A percentile compares a stretch with the other conserved stretches of the same genome.
Evolutionary conservation across 2,113 vertebrate species (phyloP).

Genomic region (Xenus cinereus): DNA sequence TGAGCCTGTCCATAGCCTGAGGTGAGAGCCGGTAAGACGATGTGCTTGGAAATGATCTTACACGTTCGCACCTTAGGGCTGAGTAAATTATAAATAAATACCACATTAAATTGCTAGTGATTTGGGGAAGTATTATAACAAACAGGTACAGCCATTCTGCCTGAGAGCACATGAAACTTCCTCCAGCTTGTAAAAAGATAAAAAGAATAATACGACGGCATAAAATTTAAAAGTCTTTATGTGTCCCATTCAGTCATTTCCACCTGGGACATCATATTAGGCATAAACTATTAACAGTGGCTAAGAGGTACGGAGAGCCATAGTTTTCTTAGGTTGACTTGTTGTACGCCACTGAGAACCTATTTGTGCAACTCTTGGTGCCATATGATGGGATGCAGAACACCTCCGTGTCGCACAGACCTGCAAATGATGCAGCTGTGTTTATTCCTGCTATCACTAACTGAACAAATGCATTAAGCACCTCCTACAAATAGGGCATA

Average conservation of each 20-base stretch:
- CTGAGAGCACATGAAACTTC: background rate
- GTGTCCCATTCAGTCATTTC: background rate
- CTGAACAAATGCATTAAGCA: background rate
- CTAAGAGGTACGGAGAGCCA: background rate
- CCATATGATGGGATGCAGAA: background rate
- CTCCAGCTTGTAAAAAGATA: background rate
- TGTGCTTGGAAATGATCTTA: background rate
- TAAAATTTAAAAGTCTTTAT: background rate
- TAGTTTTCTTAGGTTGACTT: background rate
- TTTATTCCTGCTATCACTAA: background rate
- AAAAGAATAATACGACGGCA: background rate
- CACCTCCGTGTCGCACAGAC: accelerated
- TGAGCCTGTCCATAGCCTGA: background rate
- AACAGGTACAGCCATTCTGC: background rate
- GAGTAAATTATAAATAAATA: background rate
- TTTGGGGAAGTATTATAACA: background rate
- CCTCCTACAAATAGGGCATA: background rate
- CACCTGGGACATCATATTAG: background rate
- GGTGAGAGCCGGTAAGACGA: accelerated
- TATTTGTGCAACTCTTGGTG: background rate
- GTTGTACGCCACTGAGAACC: background rate
- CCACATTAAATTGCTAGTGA: background rate
- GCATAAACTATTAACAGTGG: background rate
- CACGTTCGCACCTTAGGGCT: accelerated
- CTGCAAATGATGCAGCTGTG: background rate